These are phyloP conservation scores for Acestrorhynchus altus DNA, from an alignment of 2,797 vertebrate species.

Conservation along the genomic window DNA sequence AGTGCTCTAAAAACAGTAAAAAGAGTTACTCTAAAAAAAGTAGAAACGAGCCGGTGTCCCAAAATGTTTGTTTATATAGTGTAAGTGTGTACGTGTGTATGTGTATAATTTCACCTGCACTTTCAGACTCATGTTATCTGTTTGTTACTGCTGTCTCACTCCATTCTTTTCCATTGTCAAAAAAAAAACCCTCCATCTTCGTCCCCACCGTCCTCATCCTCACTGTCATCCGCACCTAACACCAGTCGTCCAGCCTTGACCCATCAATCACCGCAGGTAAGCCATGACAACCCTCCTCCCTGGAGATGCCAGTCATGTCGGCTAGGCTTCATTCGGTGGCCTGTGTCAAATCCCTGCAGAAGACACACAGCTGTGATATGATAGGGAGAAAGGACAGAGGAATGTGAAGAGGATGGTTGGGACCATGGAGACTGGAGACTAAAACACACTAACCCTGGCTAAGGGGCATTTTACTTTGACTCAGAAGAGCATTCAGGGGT, in stretches of 20 bases:
- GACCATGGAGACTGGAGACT: background rate
- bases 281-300: conserved; percentile 65
- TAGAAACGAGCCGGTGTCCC: too few relatives aligned
- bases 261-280: conserved; percentile 78
- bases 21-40: too few relatives aligned
- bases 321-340: conserved; percentile 20
- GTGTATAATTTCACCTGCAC: conserved; percentile 25
- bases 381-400: conserved; percentile 22
- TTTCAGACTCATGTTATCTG: conserved; percentile 50
- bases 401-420: background rate
- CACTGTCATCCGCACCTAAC: conserved; percentile 70
- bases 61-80: background rate
- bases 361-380: conserved; percentile 16
- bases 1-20: too few relatives aligned
- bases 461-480: background rate
- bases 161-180: conserved; percentile 40
- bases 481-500: background rate
- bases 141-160: conserved; percentile 53
- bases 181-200: conserved; percentile 66
- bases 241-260: conserved; percentile 65
- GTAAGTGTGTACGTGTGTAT: conserved; percentile 18
- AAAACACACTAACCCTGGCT: background rate
- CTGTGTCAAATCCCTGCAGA: conserved; percentile 23
- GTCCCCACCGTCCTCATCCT: conserved; percentile 64
- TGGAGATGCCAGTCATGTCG: conserved; percentile 31